Evolutionary conservation across 2,113 vertebrate genomes (phyloP), one percentile per base, ranked within the genome.

Genomic region (Pitta sordida): DNA sequence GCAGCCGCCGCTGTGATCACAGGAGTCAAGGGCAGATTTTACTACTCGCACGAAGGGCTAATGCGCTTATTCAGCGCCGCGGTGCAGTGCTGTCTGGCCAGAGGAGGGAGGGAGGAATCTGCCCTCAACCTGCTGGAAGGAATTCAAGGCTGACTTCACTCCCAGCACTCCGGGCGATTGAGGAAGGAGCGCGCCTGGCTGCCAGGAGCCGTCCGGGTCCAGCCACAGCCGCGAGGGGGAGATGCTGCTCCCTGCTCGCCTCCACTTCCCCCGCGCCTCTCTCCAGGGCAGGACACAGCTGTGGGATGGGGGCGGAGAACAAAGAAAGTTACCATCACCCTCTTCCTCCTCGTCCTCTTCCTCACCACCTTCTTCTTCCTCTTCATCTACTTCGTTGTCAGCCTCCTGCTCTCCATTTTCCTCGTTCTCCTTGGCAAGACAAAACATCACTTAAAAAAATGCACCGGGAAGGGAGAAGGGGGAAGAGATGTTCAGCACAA

Each of bases 371-470:
- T 98, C 98, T 49, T 98, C 98, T 75, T 98, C 98, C 52, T 98
- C 98, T 92, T 98, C 98, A 1, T 98, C 98, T 97, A 98, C 98
- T 93, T 98, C 98, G 2, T 98, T 98, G 85, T 98, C 98, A 3
- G 95, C 98, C 91, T 98, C 98, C 88, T 98, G 98, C 73, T 98
- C 98, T 49, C 98, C 98, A 0, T 98, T 98, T 96, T 98, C 98
- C 96, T 98, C 98, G 32, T 98, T 98, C 97, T 98, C 91, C 97
- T 96, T 90, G 69, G 90, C 93, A 95, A 97, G 71, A 98, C 94
- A 97, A 95, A 90, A 94, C 20, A 94, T 86, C 44, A 96, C 96
- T 95, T 95, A 95, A 94, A 95, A 95, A 83, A 80, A 90, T 16
- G 70, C 83, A 88, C 82, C 13, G 44, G 90, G 64, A 83, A 92